phyloP scores from a whole-genome alignment of 2,888 invertebrate species.

The Gortyna flavago region DNA sequence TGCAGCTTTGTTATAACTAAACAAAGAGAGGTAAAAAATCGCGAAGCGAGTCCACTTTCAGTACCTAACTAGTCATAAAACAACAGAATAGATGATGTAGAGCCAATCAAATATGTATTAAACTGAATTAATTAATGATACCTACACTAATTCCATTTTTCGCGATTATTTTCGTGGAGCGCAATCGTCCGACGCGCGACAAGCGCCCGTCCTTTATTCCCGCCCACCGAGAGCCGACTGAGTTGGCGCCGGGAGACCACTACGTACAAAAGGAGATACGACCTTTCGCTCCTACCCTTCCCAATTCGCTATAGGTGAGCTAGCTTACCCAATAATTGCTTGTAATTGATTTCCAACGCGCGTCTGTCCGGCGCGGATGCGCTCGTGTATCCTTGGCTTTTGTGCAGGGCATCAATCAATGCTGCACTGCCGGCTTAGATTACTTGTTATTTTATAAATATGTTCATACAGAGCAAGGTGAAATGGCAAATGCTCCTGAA shows the following conservation, averaged over 20 bases:
- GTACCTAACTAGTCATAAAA: not conserved
- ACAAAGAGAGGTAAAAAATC: conserved; percentile 73
- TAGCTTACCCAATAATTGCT: conserved; percentile 65
- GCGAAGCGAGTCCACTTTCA: not conserved
- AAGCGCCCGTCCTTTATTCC: conserved; percentile 71
- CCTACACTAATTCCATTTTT: conserved; percentile 64
- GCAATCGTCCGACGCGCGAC: conserved; percentile 38
- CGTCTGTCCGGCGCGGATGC: conserved; percentile 48
- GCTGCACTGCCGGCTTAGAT: conserved; percentile 27
- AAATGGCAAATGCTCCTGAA: not conserved
- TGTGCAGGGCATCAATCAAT: conserved; percentile 59
- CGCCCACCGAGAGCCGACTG: conserved; percentile 70
- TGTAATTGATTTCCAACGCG: conserved; percentile 66
- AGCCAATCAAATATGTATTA: conserved; percentile 11
- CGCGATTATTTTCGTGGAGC: conserved; percentile 52
- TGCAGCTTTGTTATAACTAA: conserved; percentile 47
- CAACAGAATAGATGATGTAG: not conserved
- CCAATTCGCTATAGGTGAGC: conserved; percentile 52
- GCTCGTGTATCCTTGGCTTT: conserved; percentile 44
- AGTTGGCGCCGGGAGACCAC: conserved; percentile 46
- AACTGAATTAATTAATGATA: conserved; percentile 40
- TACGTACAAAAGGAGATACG: conserved; percentile 51
- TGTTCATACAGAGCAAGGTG: conserved; percentile 20
- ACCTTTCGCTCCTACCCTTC: conserved; percentile 62
- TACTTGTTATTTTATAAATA: conserved; percentile 4